Percentiles rank a stretch among this genome's conserved stretches.
phyloP scores from a whole-genome alignment of 2,888 invertebrate species.

The Limnephilus rhombicus region DNA sequence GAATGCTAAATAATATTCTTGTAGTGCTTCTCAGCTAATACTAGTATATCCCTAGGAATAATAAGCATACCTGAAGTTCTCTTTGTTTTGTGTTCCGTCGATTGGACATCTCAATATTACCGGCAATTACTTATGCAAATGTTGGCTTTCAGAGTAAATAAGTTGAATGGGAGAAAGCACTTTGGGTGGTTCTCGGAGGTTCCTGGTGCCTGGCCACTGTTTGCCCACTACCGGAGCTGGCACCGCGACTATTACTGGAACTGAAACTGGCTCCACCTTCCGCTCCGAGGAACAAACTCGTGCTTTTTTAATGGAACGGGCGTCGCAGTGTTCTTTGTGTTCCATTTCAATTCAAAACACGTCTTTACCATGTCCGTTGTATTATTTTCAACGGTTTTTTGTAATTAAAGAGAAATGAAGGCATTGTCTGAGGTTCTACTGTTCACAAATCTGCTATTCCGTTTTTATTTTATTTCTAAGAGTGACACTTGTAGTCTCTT shows the following conservation, averaged over 20 bases:
- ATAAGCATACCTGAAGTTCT: neutral
- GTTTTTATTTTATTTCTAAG: neutral
- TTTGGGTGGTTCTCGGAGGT: conserved; percentile 31
- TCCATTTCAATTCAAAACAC: conserved; percentile 6
- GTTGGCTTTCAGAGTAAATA: conserved; percentile 52
- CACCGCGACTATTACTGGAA: neutral
- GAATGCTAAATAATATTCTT: neutral
- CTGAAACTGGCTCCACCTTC: conserved; percentile 1
- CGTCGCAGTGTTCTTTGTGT: conserved; percentile 4
- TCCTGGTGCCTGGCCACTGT: conserved; percentile 20
- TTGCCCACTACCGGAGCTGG: neutral
- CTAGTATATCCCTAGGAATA: neutral
- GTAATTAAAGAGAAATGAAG: neutral
- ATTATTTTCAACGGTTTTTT: conserved; percentile 21
- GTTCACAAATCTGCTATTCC: neutral
- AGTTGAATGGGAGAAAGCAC: conserved; percentile 44
- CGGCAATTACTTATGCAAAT: conserved; percentile 64
- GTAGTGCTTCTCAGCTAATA: neutral
- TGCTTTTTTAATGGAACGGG: conserved; percentile 20
- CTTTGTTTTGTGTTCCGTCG: conserved; percentile 32
- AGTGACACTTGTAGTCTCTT: neutral
- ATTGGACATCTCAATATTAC: conserved; percentile 54
- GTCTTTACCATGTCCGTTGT: conserved; percentile 10
- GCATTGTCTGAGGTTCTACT: neutral
- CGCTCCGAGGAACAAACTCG: conserved; percentile 16